Evolutionary conservation across 2,888 invertebrate genomes (phyloP), one percentile per base, ranked within the genome.

Genomic region (Nowickia ferox): DNA sequence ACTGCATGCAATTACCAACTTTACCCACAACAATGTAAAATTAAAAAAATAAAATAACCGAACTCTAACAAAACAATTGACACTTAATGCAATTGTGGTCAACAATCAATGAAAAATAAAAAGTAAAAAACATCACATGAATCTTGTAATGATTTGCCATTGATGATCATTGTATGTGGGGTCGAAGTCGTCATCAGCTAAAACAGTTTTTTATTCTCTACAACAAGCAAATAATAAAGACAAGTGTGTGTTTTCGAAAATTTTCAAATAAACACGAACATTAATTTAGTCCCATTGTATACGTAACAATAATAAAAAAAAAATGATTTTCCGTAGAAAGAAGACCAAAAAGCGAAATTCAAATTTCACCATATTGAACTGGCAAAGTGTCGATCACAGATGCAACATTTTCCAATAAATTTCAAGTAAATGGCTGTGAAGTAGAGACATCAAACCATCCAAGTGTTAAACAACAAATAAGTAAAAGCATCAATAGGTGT

Each of bases 361-460:
- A 65, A 77, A 48, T 71, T 78, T 46, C 76, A 79, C 65, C 76
- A 61, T 66, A 82, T 75, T 48, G 11, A 38, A 83, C 82, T 79
- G 82, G 83, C 82, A 86, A 86, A 76, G 79, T 86, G 82, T 86
- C 85, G 78, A 86, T 86, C 85, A 86, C 75, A 75, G 53, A 78
- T 78, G 68, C 55, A 81, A 75, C 53, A 78, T 65, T 75, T 75
- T 79, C 30, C 38, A 81, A 68, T 79, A 65, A 71, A 84, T 71
- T 79, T 57, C 42, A 59, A 17, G 80, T 55, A 22, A 38, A 68
- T 72, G 53, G 40, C 30, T 46, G 59, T 40, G 13, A 10, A 40
- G 22, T 57, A 15, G 68, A 59, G 38, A 66, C 30, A 68, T 65
- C n/a, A 51, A 10, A 38, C 3, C 4, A 19, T 9, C 30, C 53